Conservation (phyloP, 2,888 invertebrate genomes). For the Dioctria linearis region DNA sequence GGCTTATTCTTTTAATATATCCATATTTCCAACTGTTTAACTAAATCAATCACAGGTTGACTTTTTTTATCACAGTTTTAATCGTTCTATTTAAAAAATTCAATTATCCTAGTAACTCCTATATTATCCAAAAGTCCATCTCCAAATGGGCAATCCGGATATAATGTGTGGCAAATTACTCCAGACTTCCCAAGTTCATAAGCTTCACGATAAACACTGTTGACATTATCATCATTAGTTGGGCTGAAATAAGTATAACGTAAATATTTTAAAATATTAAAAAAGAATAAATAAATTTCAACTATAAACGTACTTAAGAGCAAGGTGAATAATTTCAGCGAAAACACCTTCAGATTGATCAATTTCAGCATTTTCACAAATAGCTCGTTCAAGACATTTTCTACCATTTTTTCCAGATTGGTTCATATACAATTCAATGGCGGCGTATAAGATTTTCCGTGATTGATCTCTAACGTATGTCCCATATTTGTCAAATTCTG, state of each 20-base stretch:
- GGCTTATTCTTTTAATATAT: too few relatives aligned
- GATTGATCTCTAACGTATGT: conserved; percentile 52
- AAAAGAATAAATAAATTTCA: conserved; percentile 14
- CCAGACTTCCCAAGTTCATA: conserved; percentile 62
- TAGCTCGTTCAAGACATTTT: conserved; percentile 53
- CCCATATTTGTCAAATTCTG: conserved; percentile 49
- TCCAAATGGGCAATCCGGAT: conserved; percentile 75
- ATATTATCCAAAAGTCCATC: conserved; percentile 75
- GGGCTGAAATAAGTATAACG: conserved; percentile 57
- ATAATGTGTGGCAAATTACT: conserved; percentile 74
- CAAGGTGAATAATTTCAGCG: conserved; percentile 39
- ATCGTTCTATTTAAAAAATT: background rate
- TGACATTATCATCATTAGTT: conserved; percentile 67
- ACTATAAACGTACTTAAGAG: conserved; percentile 20
- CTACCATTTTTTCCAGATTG: conserved; percentile 51
- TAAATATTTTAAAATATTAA: background rate
- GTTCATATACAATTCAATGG: conserved; percentile 54
- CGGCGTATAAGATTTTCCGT: conserved; percentile 36
- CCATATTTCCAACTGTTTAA: too few relatives aligned
- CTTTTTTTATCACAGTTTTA: background rate
- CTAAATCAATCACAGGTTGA: too few relatives aligned
- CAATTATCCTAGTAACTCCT: conserved; percentile 21
- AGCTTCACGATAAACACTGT: conserved; percentile 75
- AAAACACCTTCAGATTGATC: conserved; percentile 36
- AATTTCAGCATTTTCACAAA: conserved; percentile 55